Evolutionary conservation across 2,113 vertebrate species (phyloP).

Genomic region (Acanthochromis polyacanthus): DNA sequence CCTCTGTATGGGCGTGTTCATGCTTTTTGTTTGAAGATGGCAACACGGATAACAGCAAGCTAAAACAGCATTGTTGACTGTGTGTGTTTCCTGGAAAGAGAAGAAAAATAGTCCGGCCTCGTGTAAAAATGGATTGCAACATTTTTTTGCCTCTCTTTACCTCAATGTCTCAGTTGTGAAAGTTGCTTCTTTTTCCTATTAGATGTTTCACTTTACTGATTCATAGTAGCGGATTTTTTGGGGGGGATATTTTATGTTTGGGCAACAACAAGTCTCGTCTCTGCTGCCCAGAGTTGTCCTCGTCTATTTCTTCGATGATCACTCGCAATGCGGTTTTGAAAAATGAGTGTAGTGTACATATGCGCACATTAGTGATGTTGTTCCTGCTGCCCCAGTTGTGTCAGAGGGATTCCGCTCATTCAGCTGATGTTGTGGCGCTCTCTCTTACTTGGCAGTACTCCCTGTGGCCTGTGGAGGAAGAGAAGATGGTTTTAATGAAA

Average conservation of each 20-base stretch:
- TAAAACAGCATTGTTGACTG: constrained; percentile 6
- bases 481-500: constrained; percentile 70
- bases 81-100: constrained; percentile 12
- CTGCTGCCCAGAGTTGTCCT: constrained; percentile 3
- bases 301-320: not conserved
- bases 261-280: constrained; percentile 12
- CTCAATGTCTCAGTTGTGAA: not conserved
- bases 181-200: not conserved
- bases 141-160: not conserved
- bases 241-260: not conserved
- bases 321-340: constrained; percentile 22
- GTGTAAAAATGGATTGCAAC: constrained; percentile 1
- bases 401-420: constrained; percentile 46
- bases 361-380: constrained; percentile 20
- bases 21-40: constrained; percentile 26
- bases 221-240: not conserved
- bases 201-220: constrained; percentile 4
- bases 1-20: constrained; percentile 15
- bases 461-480: constrained; percentile 61
- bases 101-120: not conserved
- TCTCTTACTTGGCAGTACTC: constrained; percentile 48
- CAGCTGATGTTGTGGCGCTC: constrained; percentile 29
- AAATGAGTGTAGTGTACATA: constrained; percentile 38
- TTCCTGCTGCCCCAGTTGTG: constrained; percentile 38
- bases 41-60: constrained; percentile 5